Evolutionary conservation across 2,888 invertebrate genomes (phyloP).

Genomic region (Patella pellucida): DNA sequence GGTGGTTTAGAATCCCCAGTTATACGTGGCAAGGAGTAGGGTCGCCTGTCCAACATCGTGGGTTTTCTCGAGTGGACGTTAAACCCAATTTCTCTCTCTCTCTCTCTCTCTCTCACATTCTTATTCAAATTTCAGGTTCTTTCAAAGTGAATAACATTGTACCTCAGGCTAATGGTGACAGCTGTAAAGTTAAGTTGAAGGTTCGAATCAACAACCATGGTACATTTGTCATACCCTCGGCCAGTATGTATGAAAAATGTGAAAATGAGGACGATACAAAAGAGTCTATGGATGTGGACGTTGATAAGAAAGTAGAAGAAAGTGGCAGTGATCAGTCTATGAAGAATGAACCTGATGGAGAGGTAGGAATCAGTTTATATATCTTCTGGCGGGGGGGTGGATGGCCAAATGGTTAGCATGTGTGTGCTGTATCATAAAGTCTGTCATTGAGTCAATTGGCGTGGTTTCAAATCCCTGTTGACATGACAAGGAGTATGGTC

Average conservation of each 20-base stretch:
- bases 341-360: slow-evolving; percentile 1
- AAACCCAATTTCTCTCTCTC: too few relatives aligned
- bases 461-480: too few relatives aligned
- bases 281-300: slow-evolving; percentile 41
- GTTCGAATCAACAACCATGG: slow-evolving; percentile 95
- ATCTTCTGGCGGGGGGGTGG: too few relatives aligned
- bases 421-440: too few relatives aligned
- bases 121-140: slow-evolving; percentile 58
- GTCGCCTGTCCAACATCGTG: too few relatives aligned
- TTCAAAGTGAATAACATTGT: slow-evolving; percentile 76
- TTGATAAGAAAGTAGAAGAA: slow-evolving; percentile 37
- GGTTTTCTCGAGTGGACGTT: too few relatives aligned
- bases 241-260: slow-evolving; percentile 75
- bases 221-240: slow-evolving; percentile 88
- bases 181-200: slow-evolving; percentile 96
- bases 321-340: slow-evolving; percentile 55
- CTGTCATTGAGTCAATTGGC: too few relatives aligned
- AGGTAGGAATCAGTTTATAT: background rate
- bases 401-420: too few relatives aligned
- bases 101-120: too few relatives aligned
- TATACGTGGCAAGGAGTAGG: too few relatives aligned
- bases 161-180: slow-evolving; percentile 88
- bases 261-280: slow-evolving; percentile 52
- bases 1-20: too few relatives aligned
- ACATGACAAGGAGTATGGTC: too few relatives aligned